Conservation (phyloP, 1,140 invertebrate genomes). For the Sinonovacula constricta region DNA sequence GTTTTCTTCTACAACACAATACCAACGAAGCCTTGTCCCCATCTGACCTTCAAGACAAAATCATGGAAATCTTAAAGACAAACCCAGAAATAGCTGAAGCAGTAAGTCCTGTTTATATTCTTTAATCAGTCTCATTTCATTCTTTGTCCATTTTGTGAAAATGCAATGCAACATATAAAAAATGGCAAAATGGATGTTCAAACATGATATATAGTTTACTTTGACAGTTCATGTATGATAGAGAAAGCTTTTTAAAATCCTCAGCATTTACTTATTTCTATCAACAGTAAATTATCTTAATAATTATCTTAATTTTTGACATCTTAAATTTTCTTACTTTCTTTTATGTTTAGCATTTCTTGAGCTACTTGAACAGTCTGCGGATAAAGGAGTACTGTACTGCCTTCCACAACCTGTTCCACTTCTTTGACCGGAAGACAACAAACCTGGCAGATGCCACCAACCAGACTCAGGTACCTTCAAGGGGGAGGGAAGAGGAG, state of each 20-base stretch:
- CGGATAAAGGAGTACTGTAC: conserved; percentile 92
- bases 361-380: conserved; percentile 93
- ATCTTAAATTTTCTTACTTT: too few species aligned
- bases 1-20: conserved; percentile 88
- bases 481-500: conserved; percentile 82
- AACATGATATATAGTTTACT: too few species aligned
- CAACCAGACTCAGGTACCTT: conserved; percentile 65
- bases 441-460: conserved; percentile 78
- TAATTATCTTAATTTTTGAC: too few species aligned
- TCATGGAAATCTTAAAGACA: conserved; percentile 87
- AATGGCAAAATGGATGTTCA: too few species aligned
- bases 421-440: conserved; percentile 87
- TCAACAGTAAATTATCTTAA: too few species aligned
- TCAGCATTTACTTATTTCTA: too few species aligned
- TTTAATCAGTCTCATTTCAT: too few species aligned
- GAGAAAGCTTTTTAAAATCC: too few species aligned
- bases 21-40: conserved; percentile 89
- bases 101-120: conserved; percentile 65
- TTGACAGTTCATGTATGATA: too few species aligned
- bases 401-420: conserved; percentile 89
- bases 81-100: conserved; percentile 91
- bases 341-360: too few species aligned
- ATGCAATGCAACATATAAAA: too few species aligned
- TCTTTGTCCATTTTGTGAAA: too few species aligned
- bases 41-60: conserved; percentile 86